Conservation (phyloP, 1,140 invertebrate species). For the Sarcophaga peregrina region DNA sequence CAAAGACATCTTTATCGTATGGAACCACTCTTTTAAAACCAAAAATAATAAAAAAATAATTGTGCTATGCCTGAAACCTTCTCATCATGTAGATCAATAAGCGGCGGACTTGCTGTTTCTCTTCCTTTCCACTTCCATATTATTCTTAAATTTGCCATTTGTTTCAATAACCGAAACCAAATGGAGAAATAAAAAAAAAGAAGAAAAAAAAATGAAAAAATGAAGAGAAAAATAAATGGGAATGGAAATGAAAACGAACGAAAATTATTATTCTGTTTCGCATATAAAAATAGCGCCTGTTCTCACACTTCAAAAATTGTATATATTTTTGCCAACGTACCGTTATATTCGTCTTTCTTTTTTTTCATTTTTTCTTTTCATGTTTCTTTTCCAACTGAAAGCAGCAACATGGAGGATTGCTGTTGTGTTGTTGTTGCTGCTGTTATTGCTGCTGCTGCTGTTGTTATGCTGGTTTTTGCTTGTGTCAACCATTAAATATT, state of each 20-base stretch:
- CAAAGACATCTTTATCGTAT: not conserved
- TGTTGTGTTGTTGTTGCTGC: not conserved
- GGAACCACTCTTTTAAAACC: not conserved
- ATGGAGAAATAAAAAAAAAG: not conserved
- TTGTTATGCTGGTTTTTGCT: constrained; percentile 15
- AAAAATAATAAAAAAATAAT: too few species aligned
- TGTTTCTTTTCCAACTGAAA: too few species aligned
- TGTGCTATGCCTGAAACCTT: not conserved
- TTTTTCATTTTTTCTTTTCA: too few species aligned
- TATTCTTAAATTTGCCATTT: not conserved
- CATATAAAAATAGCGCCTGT: constrained; percentile 6
- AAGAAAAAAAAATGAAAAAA: not conserved
- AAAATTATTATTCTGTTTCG: not conserved
- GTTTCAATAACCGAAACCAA: not conserved
- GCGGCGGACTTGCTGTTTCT: not conserved
- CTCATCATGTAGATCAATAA: not conserved
- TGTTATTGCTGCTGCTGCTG: not conserved
- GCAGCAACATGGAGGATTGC: not conserved
- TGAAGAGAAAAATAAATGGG: too few species aligned
- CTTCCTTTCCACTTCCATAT: too few species aligned
- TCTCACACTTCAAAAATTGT: not conserved
- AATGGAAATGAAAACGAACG: too few species aligned
- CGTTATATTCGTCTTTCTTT: not conserved
- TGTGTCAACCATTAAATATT: constrained; percentile 36
- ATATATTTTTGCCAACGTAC: not conserved